These are phyloP conservation scores for Pseudomyrmex sp. DNA, from an alignment of 1,140 invertebrate species.

Conservation along the genomic window DNA sequence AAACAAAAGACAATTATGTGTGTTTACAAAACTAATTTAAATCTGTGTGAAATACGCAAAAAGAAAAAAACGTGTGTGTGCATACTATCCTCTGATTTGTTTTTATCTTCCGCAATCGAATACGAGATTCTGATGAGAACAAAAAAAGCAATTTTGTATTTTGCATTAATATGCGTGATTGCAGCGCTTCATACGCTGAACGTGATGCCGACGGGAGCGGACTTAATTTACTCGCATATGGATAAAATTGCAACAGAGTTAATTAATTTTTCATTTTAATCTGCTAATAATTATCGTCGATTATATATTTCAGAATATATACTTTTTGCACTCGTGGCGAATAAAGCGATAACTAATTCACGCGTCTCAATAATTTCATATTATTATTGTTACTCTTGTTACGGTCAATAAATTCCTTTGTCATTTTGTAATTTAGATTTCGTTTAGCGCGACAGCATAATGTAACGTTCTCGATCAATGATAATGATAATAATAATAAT, in stretches of 20 bases:
- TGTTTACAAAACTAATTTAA: background rate
- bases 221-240: conserved; percentile 20
- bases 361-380: background rate
- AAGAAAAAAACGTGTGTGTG: background rate
- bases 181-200: conserved; percentile 7
- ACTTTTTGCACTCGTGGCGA: background rate
- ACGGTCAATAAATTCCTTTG: conserved; percentile 5
- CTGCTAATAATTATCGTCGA: conserved; percentile 28
- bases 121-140: background rate
- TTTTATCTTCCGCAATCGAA: background rate
- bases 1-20: background rate
- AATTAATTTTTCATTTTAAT: conserved; percentile 53
- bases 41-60: background rate
- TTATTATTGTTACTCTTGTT: background rate
- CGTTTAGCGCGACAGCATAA: background rate
- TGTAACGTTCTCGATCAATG: background rate
- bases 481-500: background rate
- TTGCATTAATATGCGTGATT: conserved; percentile 39
- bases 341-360: conserved; percentile 4
- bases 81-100: conserved; percentile 2
- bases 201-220: background rate
- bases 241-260: conserved; percentile 31
- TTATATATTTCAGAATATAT: background rate
- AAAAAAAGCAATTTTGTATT: conserved; percentile 5
- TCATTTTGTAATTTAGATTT: conserved; percentile 23